Percentiles rank a stretch among this genome's conserved stretches.
phyloP scores from a whole-genome alignment of 2,888 invertebrate species.

The Phalangium opilio region DNA sequence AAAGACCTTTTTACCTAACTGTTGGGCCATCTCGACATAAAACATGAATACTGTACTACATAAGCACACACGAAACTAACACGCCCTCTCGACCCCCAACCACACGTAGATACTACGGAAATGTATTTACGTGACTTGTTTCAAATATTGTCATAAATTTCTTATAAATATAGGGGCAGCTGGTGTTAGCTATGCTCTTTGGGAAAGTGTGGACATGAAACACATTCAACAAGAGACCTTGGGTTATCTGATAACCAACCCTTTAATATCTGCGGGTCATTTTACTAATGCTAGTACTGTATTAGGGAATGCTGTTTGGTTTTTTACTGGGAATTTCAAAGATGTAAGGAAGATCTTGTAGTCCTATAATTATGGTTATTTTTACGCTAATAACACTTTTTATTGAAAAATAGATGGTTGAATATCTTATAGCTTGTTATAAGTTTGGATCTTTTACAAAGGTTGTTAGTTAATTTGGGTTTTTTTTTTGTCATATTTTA shows the following conservation, averaged over 20 bases:
- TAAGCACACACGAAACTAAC: no score
- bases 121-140: slow-evolving; percentile 27
- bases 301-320: slow-evolving; percentile 59
- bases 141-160: slow-evolving; percentile 4
- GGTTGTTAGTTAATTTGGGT: slow-evolving; percentile 20
- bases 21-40: no score
- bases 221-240: slow-evolving; percentile 84
- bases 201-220: slow-evolving; percentile 69
- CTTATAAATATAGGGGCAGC: slow-evolving; percentile 44
- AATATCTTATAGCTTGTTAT: slow-evolving; percentile 79
- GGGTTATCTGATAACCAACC: slow-evolving; percentile 46
- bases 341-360: slow-evolving; percentile 45
- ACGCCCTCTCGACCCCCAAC: no score
- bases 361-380: slow-evolving; percentile 3
- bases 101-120: no score
- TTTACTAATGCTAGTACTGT: slow-evolving; percentile 50
- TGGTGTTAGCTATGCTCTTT: slow-evolving; percentile 53
- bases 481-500: slow-evolving; percentile 1
- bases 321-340: slow-evolving; percentile 73
- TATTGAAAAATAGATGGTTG: slow-evolving; percentile 69
- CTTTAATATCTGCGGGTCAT: slow-evolving; percentile 55
- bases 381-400: slow-evolving; percentile 24
- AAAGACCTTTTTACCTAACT: no score
- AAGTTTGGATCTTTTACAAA: slow-evolving; percentile 89
- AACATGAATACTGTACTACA: background rate